These are phyloP conservation scores for Crossocerus cetratus DNA, from an alignment of 2,888 invertebrate species.

Conservation along the genomic window DNA sequence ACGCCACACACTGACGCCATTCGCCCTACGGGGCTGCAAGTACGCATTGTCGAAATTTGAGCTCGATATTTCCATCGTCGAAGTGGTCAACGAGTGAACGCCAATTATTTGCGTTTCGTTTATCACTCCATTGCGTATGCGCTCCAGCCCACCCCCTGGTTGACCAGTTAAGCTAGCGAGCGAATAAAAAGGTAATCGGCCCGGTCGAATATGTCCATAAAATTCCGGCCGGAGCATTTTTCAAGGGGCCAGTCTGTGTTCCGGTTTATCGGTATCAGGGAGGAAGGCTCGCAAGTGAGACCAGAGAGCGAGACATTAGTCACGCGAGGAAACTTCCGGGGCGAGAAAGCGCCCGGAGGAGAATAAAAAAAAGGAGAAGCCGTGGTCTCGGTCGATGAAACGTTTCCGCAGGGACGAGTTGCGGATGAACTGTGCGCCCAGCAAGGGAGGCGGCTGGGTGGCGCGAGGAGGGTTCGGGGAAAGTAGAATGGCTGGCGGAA, in stretches of 20 bases:
- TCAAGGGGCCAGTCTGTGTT: constrained; percentile 3
- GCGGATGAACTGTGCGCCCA: constrained; percentile 55
- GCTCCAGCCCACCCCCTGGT: too few species aligned
- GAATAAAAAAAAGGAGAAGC: constrained; percentile 42
- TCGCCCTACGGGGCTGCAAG: constrained; percentile 2
- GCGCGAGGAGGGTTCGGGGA: constrained; percentile 6
- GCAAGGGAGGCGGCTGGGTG: constrained; percentile 13
- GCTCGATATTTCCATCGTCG: background rate
- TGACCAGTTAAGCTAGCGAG: too few species aligned
- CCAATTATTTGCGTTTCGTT: background rate
- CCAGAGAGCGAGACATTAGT: constrained; percentile 40
- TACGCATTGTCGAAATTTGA: constrained; percentile 29
- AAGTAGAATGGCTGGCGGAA: constrained; percentile 17
- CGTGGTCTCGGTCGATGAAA: constrained; percentile 64
- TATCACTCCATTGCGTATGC: too few species aligned
- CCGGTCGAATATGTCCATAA: too few species aligned
- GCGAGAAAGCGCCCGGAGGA: constrained; percentile 48
- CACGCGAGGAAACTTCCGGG: constrained; percentile 47
- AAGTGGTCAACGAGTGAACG: background rate
- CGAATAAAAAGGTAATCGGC: too few species aligned
- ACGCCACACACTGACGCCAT: constrained; percentile 1
- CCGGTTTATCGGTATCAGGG: constrained; percentile 22
- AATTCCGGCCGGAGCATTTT: background rate
- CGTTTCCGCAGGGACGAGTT: constrained; percentile 64
- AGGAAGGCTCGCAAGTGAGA: too few species aligned